Evolutionary conservation across 2,113 vertebrate species (phyloP), one percentile per base, ranked within the genome.

Genomic region (Pelmatolapia mariae): DNA sequence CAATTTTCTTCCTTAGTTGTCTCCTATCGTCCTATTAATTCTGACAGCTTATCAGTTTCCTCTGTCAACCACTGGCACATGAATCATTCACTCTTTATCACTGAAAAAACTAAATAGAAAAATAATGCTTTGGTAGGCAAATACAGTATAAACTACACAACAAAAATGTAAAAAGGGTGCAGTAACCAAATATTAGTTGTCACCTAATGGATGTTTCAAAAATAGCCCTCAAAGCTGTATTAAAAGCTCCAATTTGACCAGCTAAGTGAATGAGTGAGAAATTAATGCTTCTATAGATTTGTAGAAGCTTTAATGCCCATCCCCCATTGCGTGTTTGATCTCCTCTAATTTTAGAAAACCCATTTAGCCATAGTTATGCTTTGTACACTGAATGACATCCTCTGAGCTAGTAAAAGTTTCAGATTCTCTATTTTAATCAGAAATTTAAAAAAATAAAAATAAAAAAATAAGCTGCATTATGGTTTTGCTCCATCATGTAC

Each of bases 271-370:
- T 76, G 22, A 85, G 43, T 53, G 29, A 89, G 26, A 56, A 76
- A 12, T 18, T 26, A 45, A 76, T 0, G 71, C 24, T 76, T 50
- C 24, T 50, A 0, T 76, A 19, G 24, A 81, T 54, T 83, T 3
- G 33, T 36, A 36, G 29, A 63, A 36, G 16, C 59, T 33, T 0
- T 76, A 87, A 83, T 52, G 9, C 40, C 71, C 22, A 19, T 18
- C 40, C 57, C 84, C 53, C 6, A 16, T 52, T 79, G 86, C 43
- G 29, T 80, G 80, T 92, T 92, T 88, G 86, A 86, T 92, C 61
- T 63, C 63, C 76, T 81, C 33, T 93, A 84, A 93, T 87, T 91
- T 86, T 52, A 90, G 47, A 87, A 89, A 84, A 73, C 76, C 66
- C 68, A 87, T 90, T 31, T 80, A 91, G 68, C 85, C 84, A 87